Conservation (phyloP, 2,113 vertebrate species). For the Podocnemis expansa region DNA sequence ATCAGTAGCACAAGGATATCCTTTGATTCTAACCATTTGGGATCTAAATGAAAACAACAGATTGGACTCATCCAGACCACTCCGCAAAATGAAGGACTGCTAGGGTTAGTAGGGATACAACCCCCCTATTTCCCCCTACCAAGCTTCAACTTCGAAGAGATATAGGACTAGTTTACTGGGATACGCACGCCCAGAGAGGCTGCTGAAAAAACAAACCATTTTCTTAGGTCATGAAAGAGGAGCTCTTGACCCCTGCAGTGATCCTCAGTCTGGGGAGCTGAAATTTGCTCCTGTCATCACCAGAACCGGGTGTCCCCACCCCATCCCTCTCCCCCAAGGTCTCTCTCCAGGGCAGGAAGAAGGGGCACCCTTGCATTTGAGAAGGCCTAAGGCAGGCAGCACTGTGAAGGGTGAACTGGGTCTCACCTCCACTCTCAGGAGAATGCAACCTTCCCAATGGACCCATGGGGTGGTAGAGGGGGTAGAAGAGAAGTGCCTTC, state of each 20-base stretch:
- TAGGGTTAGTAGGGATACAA: background rate
- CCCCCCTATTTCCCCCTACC: background rate
- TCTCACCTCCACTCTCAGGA: background rate
- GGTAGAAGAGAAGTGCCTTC: too few species aligned
- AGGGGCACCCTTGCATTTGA: background rate
- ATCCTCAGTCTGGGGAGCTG: background rate
- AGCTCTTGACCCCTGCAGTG: background rate
- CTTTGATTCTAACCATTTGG: rapidly evolving
- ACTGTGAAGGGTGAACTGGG: background rate
- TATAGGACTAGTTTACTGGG: background rate
- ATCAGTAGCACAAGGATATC: background rate
- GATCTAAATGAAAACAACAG: background rate
- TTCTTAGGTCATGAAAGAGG: background rate
- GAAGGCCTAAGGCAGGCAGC: background rate
- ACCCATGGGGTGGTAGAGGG: background rate
- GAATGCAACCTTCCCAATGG: background rate
- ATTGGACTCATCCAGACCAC: rapidly evolving
- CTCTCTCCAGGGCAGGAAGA: background rate
- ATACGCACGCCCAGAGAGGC: background rate
- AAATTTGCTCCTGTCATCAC: background rate
- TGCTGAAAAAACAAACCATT: background rate
- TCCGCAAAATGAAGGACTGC: rapidly evolving
- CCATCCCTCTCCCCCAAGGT: background rate
- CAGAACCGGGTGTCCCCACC: background rate
- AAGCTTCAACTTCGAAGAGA: background rate